phyloP scores from a whole-genome alignment of 2,113 vertebrate species.

The Caretta caretta region DNA sequence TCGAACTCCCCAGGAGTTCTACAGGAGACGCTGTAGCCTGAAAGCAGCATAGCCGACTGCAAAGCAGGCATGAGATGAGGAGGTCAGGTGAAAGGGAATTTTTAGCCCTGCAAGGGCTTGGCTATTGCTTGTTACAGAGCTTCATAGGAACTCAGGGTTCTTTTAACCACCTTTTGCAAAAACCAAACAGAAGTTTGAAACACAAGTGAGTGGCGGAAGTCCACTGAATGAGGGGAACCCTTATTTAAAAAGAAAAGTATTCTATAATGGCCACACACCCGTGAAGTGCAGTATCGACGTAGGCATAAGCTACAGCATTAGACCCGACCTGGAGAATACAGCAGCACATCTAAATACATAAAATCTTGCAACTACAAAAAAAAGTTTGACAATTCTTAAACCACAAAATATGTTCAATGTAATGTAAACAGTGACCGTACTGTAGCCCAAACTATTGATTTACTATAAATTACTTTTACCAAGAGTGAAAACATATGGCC shows the following conservation, averaged over 20 bases:
- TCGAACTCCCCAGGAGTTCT: background rate
- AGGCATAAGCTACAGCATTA: background rate
- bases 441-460: background rate
- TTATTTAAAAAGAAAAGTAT: background rate
- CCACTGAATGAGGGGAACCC: background rate
- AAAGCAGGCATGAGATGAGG: background rate
- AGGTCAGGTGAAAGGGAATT: background rate
- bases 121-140: background rate
- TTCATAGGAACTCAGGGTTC: background rate
- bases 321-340: background rate
- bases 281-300: background rate
- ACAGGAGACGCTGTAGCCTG: background rate
- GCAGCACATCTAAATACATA: constrained; percentile 5
- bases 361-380: background rate
- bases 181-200: background rate
- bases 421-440: constrained; percentile 15
- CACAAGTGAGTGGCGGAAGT: background rate
- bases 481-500: constrained; percentile 24
- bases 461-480: background rate
- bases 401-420: background rate
- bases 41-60: background rate
- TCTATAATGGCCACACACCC: accelerated
- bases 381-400: constrained; percentile 12
- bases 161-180: background rate
- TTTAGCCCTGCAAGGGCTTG: background rate